Base-by-base conservation (phyloP, 1,140 invertebrate genomes). In the Pseudoatta argentina region DNA sequence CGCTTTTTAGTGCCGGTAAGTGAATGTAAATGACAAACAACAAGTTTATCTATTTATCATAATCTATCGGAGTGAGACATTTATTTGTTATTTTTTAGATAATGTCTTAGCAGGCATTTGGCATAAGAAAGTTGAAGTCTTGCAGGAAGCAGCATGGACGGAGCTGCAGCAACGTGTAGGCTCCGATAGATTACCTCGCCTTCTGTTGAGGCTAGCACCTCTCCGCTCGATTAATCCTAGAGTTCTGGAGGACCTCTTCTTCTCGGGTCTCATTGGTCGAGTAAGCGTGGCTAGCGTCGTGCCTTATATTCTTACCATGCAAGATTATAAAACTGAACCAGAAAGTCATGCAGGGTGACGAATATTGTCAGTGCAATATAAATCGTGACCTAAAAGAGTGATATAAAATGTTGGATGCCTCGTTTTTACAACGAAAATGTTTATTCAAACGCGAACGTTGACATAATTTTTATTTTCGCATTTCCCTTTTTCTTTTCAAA, bases 201-300 rank as follows among this genome's bases (percentile, higher is more conserved):
- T 97, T 44, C 95, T 98, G 53, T 95, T 98, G 66, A 96, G 97
- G 91, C 96, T 99, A 66, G 97, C 98, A 0, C 96, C 97, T 10
- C 95, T 99, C 27, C 96, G 98, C 64, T 97, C 97, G 61, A 97
- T 99, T 91, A 97, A 97, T 71, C 97, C 97, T 2, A 95, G 96
- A 55, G 96, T 98, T 55, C 96, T 99, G 90, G 98, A 99, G 94
- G 98, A 99, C 93, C 96, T 99, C 51, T 99, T 99, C 95, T 99
- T 99, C 94, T 97, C 98, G 16, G 98, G 98, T 24, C 96, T 99
- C 53, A 97, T 99, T 55, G 98, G 98, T n/a, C 98, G 97, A 93
- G 97, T 98, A 83, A 98, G 98, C 95, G 98, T 99, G 82, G 98
- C 98, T 93, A 98, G 97, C 93, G 97, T 99, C 87, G 98, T 99